Evolutionary conservation across 2,888 invertebrate genomes (phyloP).

Genomic region (Scaptomyza reducta): DNA sequence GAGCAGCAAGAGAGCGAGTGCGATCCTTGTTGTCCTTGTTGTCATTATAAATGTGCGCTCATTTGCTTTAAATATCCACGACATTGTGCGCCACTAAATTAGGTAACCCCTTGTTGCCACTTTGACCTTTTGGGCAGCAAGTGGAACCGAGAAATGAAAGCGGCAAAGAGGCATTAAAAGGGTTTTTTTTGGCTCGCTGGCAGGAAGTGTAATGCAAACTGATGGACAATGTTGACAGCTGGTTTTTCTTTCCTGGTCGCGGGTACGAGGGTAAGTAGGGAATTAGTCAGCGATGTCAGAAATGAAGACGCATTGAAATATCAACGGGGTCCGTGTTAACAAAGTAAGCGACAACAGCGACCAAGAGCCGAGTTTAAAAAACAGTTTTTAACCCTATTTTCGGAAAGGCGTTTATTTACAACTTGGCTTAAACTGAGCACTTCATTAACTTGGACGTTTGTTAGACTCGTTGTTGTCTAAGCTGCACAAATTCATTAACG

Average conservation of each 20-base stretch:
- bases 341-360: constrained; percentile 36
- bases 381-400: constrained; percentile 34
- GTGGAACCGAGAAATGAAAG: constrained; percentile 66
- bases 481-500: constrained; percentile 72
- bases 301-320: constrained; percentile 72
- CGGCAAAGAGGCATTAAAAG: constrained; percentile 57
- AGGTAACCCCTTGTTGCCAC: constrained; percentile 49
- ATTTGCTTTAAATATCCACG: constrained; percentile 75
- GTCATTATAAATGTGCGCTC: constrained; percentile 77
- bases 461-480: constrained; percentile 35
- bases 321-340: constrained; percentile 63
- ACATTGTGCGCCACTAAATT: constrained; percentile 75
- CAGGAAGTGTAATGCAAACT: constrained; percentile 57
- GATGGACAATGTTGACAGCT: constrained; percentile 72
- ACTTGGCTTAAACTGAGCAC: constrained; percentile 41
- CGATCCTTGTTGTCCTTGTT: constrained; percentile 61
- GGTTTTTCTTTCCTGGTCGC: constrained; percentile 24
- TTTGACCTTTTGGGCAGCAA: constrained; percentile 73
- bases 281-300: constrained; percentile 73
- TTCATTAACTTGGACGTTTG: constrained; percentile 56
- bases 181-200: constrained; percentile 50
- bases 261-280: constrained; percentile 10
- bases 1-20: constrained; percentile 25
- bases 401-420: constrained; percentile 3
- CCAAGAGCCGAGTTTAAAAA: constrained; percentile 38